Percentiles rank a stretch among this genome's conserved stretches.
Conservation (phyloP, 2,888 invertebrate genomes). For the Meteorus cinctellus region DNA sequence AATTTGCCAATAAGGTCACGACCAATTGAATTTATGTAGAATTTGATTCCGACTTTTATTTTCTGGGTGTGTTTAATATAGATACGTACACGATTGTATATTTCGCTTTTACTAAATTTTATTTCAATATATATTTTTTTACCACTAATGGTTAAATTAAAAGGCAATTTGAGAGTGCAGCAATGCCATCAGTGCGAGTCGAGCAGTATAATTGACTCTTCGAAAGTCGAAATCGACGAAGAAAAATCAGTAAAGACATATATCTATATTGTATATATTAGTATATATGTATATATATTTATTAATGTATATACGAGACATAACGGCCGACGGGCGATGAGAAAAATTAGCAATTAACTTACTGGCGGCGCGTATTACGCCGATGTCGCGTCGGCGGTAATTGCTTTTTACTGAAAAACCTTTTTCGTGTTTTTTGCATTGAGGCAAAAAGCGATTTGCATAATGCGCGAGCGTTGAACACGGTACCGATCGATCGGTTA, state of each 20-base stretch:
- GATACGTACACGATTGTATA: not conserved
- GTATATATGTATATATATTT: not conserved
- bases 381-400: constrained; percentile 69
- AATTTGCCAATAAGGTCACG: no score
- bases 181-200: not conserved
- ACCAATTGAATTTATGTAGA: no score
- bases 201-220: constrained; percentile 38
- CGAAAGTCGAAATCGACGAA: constrained; percentile 41
- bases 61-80: not conserved
- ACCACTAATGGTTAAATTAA: constrained; percentile 34
- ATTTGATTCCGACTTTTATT: no score
- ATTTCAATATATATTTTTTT: not conserved
- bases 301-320: constrained; percentile 23
- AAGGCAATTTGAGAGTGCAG: constrained; percentile 22
- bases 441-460: constrained; percentile 64
- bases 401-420: constrained; percentile 69
- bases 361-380: constrained; percentile 53
- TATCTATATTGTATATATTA: not conserved
- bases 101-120: not conserved
- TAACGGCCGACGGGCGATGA: constrained; percentile 38
- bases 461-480: constrained; percentile 69
- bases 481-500: constrained; percentile 70
- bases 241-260: constrained; percentile 29
- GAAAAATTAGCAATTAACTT: constrained; percentile 69
- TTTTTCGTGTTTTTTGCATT: constrained; percentile 67